phyloP scores from a whole-genome alignment of 1,140 invertebrate genomes.

The Coptotermes formosanus region DNA sequence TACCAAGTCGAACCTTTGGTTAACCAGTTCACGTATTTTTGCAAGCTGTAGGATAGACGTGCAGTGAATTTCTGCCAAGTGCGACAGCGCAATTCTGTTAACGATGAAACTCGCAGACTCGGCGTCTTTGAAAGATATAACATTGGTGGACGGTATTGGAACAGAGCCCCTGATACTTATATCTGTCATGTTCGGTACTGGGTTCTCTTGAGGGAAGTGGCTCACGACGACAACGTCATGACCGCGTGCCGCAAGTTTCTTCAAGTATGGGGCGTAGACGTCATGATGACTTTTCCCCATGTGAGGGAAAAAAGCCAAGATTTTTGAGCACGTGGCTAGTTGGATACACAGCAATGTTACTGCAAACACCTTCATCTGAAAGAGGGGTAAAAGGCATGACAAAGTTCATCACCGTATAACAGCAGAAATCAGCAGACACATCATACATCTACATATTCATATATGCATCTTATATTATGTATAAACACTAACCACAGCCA shows the following conservation, averaged over 20 bases:
- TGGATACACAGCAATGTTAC: too few relatives aligned
- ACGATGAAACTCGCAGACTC: background rate
- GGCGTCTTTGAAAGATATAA: background rate
- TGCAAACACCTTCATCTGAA: too few relatives aligned
- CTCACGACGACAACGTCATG: conserved; percentile 46
- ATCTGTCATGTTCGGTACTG: conserved; percentile 53
- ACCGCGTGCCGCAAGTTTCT: conserved; percentile 46
- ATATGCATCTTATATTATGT: too few relatives aligned
- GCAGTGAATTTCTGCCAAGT: background rate
- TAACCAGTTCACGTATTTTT: conserved; percentile 18
- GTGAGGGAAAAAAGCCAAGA: conserved; percentile 64
- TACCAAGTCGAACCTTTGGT: conserved; percentile 44
- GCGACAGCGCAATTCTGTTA: background rate
- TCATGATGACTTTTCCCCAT: conserved; percentile 67
- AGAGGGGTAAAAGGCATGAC: too few relatives aligned
- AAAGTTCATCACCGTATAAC: too few relatives aligned
- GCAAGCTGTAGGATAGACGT: conserved; percentile 11
- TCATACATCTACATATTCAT: too few relatives aligned
- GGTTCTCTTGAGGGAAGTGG: conserved; percentile 34
- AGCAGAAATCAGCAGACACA: too few relatives aligned
- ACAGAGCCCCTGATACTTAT: conserved; percentile 38
- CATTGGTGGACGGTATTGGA: background rate
- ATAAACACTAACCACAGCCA: too few relatives aligned
- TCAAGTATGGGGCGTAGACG: conserved; percentile 54
- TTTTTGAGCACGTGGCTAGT: conserved; percentile 40